These are phyloP conservation scores for Sceloporus undulatus DNA, from an alignment of 2,113 vertebrate species.

Conservation along the genomic window DNA sequence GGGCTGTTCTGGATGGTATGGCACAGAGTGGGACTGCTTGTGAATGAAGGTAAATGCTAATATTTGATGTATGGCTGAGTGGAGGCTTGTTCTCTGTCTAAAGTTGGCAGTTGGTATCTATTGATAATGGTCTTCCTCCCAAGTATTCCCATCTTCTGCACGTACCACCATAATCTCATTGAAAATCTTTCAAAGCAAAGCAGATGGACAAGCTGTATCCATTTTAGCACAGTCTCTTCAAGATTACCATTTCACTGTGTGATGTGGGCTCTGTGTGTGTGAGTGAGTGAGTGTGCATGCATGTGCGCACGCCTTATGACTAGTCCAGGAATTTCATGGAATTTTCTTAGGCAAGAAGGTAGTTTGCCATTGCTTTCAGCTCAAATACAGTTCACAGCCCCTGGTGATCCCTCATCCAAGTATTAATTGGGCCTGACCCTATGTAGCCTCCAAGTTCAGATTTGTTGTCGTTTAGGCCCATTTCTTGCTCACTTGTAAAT, in stretches of 20 bases:
- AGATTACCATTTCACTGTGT: neutral
- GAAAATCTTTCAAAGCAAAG: neutral
- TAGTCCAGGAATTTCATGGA: too few relatives aligned
- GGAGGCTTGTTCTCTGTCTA: rapidly evolving
- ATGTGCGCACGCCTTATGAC: too few relatives aligned
- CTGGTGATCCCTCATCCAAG: too few relatives aligned
- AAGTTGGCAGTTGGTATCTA: neutral
- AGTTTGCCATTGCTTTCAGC: too few relatives aligned
- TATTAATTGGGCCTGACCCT: too few relatives aligned
- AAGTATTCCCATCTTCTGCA: neutral
- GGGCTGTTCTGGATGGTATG: constrained; percentile 25
- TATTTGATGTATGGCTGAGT: constrained; percentile 30
- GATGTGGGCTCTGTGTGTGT: neutral
- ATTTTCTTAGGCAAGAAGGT: too few relatives aligned
- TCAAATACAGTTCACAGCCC: too few relatives aligned
- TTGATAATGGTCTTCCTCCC: neutral
- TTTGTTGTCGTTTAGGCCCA: too few relatives aligned
- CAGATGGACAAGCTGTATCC: neutral
- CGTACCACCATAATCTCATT: neutral
- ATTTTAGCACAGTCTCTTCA: neutral
- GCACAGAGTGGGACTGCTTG: neutral
- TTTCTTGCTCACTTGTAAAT: neutral
- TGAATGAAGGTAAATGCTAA: rapidly evolving
- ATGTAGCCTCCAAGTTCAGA: too few relatives aligned
- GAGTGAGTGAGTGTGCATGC: too few relatives aligned